Evolutionary conservation across 2,888 invertebrate genomes (phyloP), one percentile per base, ranked within the genome.

Genomic region (Eupithecia tripunctaria): DNA sequence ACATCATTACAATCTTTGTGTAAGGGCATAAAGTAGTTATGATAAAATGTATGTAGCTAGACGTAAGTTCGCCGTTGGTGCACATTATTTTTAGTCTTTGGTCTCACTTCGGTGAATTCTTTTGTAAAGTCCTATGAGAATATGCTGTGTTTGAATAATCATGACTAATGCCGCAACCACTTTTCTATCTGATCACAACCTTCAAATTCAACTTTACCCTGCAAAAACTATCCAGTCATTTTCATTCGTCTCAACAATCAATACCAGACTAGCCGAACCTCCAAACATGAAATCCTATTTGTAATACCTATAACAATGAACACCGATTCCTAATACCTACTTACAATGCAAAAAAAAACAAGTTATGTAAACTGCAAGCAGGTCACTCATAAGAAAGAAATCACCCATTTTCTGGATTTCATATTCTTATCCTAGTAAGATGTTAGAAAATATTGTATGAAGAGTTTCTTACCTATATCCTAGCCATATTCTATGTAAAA

Each of bases 191-290:
- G 75, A 76, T 79, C 79, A 79, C 79, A 79, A 79, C 79, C 79
- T 72, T 76, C 74, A 74, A 78, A 74, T 74, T 71, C 64, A 74
- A 47, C 72, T 59, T 71, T 79, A 79, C 78, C 78, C 78, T 79
- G 78, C 78, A 67, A 68, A 71, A 63, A 64, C 66, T 74, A 70
- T 68, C 69, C 70, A 71, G 65, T 73, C 41, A 68, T 71, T 56
- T 21, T 38, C 51, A 41, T 56, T 70, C 67, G 41, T 59, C 14
- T 71, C 1, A 59, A 59, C 59, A 65, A 70, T 51, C 64, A 70
- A 51, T 65, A 62, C 65, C 67, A 64, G 29, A 62, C 65, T 64
- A 64, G 29, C n/a, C 43, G 14, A 18, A 65, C 12, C 38, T 56
- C 29, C 66, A 7, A 64, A 21, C 7, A n/a, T 18, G 15, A 64